Base-by-base conservation (phyloP, 2,888 invertebrate species). In the Trachelus iudaicus region DNA sequence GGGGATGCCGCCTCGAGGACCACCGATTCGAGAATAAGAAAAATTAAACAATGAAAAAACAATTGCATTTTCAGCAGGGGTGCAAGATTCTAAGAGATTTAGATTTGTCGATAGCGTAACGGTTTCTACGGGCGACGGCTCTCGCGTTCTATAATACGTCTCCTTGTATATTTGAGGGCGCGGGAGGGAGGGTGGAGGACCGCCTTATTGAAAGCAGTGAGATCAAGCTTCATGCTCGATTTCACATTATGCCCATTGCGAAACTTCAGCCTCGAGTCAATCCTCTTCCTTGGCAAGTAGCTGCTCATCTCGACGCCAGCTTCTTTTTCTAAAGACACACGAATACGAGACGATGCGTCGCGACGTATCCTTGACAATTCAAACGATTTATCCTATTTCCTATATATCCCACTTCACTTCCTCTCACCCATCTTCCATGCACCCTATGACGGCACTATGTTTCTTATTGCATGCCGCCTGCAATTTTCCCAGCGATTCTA, bases 131-230 rank as follows among this genome's bases (percentile, higher is more conserved):
- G n/a, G 34, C 35, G 13, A 34, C 40, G 35, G 2, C 11, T 23
- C 30, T 23, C 69, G 73, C 33, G 73, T 11, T 33, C 71, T 23
- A 15, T 69, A 35, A 31, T 40, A 31, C 34, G n/a, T 69, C 12
- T 68, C 40, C 13, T 30, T 73, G 34, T 75, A 73, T 73, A 73
- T 73, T 9, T 33, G 3, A 3, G 33, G 33, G 33, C 33, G 33
- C 0, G 33, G 33, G 3, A 76, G 77, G 80, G 74, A 73, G 75
- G 81, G 75, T 76, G 80, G 69, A 75, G 75, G 81, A 76, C 79
- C 79, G 81, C 81, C 75, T 81, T 82, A 83, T 85, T 81, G 80
- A 79, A 80, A 76, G 75, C 76, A 77, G 78, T 79, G 77, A 71
- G 73, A 77, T 75, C 76, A 77, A 73, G 78, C 73, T 81, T 85